Percentiles rank a stretch among this genome's conserved stretches.
Evolutionary conservation across 92 coral and sea anemone genomes (phyloP).

Genomic region (Phenganax marumi): DNA sequence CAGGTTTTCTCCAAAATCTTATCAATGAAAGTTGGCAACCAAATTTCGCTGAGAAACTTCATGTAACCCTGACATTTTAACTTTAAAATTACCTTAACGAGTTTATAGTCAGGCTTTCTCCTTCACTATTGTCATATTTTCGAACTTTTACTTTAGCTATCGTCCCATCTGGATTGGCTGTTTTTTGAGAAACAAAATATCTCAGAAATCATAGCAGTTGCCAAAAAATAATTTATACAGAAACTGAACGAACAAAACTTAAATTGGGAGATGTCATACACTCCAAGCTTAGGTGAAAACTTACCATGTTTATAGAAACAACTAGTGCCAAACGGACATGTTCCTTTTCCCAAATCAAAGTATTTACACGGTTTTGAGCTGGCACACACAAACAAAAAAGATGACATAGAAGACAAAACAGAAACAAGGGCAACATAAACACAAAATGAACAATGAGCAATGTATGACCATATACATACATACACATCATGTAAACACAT

Average conservation of each 20-base stretch:
- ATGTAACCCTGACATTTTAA: not conserved
- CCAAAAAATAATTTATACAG: no score
- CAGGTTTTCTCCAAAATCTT: no score
- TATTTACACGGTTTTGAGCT: constrained; percentile 74
- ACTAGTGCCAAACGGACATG: constrained; percentile 83
- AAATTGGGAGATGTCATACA: no score
- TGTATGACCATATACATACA: no score
- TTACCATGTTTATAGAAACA: constrained; percentile 88
- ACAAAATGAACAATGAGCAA: not conserved
- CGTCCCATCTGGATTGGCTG: constrained; percentile 78
- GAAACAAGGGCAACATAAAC: not conserved
- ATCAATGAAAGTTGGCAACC: not conserved
- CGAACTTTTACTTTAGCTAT: constrained; percentile 63
- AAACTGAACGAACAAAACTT: no score
- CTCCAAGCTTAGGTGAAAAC: not conserved
- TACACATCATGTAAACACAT: no score
- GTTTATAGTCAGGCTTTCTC: constrained; percentile 58
- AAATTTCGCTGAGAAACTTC: not conserved
- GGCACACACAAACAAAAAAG: not conserved
- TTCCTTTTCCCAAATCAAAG: constrained; percentile 74
- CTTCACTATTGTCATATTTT: constrained; percentile 73
- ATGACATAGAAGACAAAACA: not conserved
- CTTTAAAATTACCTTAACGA: constrained; percentile 57
- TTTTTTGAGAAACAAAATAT: not conserved
- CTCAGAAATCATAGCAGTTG: not conserved